Conservation (phyloP, 2,888 invertebrate genomes). For the Napeogenes inachia region DNA sequence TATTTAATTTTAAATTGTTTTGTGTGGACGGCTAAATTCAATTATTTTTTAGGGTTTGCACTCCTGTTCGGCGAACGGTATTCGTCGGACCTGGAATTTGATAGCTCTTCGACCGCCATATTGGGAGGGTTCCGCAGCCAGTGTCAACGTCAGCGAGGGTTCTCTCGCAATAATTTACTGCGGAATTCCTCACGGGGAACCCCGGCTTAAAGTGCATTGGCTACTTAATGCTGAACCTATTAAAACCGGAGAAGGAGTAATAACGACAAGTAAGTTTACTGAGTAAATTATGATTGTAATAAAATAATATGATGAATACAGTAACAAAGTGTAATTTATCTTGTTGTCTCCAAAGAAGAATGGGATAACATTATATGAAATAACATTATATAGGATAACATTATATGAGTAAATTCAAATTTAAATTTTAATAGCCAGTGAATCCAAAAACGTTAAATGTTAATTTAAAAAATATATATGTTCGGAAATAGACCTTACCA, state of each 20-base stretch:
- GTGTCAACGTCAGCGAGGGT: slow-evolving; percentile 76
- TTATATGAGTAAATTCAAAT: no score
- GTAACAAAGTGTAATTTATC: no score
- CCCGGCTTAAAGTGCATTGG: slow-evolving; percentile 88
- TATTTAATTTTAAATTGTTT: no score
- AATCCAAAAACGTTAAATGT: no score
- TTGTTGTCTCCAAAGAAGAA: no score
- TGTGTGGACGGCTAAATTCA: no score
- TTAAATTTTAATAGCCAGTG: no score
- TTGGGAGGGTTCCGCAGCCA: slow-evolving; percentile 72
- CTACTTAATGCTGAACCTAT: slow-evolving; percentile 88
- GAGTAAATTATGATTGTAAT: not conserved
- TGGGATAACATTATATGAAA: no score
- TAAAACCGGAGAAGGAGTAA: slow-evolving; percentile 55
- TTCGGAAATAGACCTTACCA: no score
- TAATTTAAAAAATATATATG: no score
- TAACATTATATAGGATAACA: no score
- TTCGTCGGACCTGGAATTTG: slow-evolving; percentile 66
- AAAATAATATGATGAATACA: no score
- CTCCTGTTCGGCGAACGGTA: slow-evolving; percentile 84
- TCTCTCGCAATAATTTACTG: slow-evolving; percentile 58
- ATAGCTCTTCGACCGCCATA: slow-evolving; percentile 62
- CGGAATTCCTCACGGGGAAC: slow-evolving; percentile 83
- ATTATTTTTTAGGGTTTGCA: slow-evolving; percentile 81
- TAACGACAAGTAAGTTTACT: slow-evolving; percentile 46